Evolutionary conservation across 2,797 vertebrate genomes (phyloP).

Genomic region (Hippopotamyrus pictus): DNA sequence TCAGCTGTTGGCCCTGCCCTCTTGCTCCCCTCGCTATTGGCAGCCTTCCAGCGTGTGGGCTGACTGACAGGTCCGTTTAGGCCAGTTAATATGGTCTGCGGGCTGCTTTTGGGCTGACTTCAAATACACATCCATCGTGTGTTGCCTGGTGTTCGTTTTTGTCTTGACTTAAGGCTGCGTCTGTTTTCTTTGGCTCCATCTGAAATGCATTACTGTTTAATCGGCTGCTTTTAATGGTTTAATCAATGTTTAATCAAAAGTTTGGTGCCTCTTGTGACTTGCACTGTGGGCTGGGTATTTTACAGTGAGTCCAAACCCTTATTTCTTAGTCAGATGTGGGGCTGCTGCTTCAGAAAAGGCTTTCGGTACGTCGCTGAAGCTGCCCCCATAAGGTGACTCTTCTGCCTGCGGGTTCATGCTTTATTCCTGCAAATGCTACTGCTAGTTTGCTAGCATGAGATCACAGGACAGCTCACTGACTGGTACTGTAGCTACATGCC

Average conservation of each 20-base stretch:
- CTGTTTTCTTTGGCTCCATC: background rate
- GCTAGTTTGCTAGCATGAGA: background rate
- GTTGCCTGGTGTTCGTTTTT: background rate
- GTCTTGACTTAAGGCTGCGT: background rate
- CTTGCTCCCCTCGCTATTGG: background rate
- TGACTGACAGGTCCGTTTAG: background rate
- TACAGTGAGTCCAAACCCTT: background rate
- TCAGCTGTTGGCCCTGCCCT: background rate
- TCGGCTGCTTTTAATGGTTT: background rate
- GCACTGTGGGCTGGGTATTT: background rate
- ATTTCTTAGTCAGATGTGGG: background rate
- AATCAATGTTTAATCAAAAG: constrained; percentile 5
- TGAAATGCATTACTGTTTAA: background rate
- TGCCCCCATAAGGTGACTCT: background rate
- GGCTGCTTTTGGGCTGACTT: background rate
- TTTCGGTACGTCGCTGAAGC: background rate
- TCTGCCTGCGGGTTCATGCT: background rate
- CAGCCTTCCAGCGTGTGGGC: background rate
- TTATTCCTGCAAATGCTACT: background rate
- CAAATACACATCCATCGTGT: background rate
- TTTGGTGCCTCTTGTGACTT: background rate
- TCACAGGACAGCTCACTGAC: background rate
- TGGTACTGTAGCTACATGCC: background rate
- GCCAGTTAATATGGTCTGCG: background rate
- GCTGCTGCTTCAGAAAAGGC: background rate